phyloP scores from a whole-genome alignment of 2,888 invertebrate genomes.

The Euspilapteryx auroguttella region DNA sequence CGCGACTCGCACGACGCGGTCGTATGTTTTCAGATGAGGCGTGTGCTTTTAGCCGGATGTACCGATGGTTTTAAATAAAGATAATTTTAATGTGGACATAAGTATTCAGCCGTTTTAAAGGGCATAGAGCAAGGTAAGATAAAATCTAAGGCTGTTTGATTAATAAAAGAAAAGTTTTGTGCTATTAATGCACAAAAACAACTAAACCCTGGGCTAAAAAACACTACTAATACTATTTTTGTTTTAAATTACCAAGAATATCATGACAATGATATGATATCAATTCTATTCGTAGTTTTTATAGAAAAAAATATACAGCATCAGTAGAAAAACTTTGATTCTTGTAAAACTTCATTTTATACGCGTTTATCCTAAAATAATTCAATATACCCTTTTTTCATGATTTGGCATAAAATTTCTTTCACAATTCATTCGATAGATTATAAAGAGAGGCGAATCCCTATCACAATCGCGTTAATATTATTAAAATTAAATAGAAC shows the following conservation, averaged over 20 bases:
- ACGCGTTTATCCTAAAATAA: slow-evolving; percentile 47
- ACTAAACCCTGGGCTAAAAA: too few species aligned
- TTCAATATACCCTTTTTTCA: slow-evolving; percentile 54
- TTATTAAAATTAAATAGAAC: slow-evolving; percentile 49
- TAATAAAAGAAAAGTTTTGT: too few species aligned
- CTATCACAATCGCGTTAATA: slow-evolving; percentile 44
- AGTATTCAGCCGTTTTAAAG: too few species aligned
- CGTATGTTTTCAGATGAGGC: too few species aligned
- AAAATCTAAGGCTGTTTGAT: too few species aligned
- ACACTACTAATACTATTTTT: too few species aligned
- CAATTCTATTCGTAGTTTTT: slow-evolving; percentile 47
- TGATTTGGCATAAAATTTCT: slow-evolving; percentile 45
- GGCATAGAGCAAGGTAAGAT: too few species aligned
- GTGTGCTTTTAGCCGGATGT: too few species aligned
- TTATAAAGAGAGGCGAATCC: slow-evolving; percentile 42
- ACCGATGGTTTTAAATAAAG: too few species aligned
- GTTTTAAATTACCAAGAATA: slow-evolving; percentile 31
- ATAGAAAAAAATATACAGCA: slow-evolving; percentile 44
- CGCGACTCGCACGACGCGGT: too few species aligned
- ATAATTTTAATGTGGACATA: too few species aligned
- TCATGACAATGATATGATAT: slow-evolving; percentile 49
- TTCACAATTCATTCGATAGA: slow-evolving; percentile 36
- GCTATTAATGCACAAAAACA: neutral
- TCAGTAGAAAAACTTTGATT: slow-evolving; percentile 49
- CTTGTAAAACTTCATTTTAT: slow-evolving; percentile 47